phyloP scores from a whole-genome alignment of 2,888 invertebrate species.

The Scaptomyza parva region DNA sequence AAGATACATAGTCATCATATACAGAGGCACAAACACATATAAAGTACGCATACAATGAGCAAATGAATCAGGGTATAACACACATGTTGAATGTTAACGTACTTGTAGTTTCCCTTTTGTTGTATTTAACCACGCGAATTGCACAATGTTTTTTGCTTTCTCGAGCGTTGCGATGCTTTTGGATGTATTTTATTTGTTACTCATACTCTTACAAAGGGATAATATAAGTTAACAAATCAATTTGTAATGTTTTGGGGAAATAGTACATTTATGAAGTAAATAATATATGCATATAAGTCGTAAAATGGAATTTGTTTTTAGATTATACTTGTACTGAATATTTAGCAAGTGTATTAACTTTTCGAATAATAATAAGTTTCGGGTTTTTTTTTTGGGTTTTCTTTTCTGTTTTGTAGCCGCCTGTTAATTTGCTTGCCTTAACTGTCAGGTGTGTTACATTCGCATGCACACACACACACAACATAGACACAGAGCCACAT shows the following conservation, averaged over 20 bases:
- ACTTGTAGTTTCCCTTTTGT: constrained; percentile 51
- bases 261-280: not conserved
- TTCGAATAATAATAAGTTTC: constrained; percentile 7
- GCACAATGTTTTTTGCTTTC: constrained; percentile 59
- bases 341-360: constrained; percentile 21
- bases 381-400: constrained; percentile 26
- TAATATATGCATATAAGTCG: not conserved
- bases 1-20: constrained; percentile 17
- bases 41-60: not conserved
- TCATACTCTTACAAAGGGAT: constrained; percentile 11
- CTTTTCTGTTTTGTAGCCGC: constrained; percentile 40
- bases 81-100: constrained; percentile 13
- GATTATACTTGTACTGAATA: no score
- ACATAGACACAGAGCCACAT: constrained; percentile 12
- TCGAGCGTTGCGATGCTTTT: constrained; percentile 61
- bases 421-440: constrained; percentile 71
- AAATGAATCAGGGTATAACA: constrained; percentile 54
- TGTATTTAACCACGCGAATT: constrained; percentile 53
- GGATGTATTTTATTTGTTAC: constrained; percentile 2
- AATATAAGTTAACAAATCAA: not conserved
- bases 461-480: constrained; percentile 23
- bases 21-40: not conserved
- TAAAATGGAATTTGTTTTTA: not conserved
- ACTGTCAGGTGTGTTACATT: constrained; percentile 66
- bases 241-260: no score